These are phyloP conservation scores for Cerceris ruficornis DNA, from an alignment of 2,888 invertebrate genomes.

Conservation along the genomic window DNA sequence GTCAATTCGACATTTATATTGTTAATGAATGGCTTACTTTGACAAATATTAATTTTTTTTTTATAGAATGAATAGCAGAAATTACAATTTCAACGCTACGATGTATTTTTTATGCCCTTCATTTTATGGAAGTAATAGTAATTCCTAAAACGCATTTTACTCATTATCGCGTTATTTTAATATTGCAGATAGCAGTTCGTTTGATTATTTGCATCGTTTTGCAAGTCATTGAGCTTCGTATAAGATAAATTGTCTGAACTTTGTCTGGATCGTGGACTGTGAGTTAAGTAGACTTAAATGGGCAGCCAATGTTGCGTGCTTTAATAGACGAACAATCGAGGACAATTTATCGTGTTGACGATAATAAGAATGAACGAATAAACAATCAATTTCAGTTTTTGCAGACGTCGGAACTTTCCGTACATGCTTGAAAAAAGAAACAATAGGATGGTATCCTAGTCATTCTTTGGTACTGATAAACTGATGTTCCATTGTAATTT, in stretches of 20 bases:
- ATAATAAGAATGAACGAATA: neutral
- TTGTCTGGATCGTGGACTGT: constrained; percentile 26
- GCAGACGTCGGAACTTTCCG: neutral
- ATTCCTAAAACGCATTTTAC: neutral
- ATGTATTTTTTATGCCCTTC: no score
- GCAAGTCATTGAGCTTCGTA: neutral
- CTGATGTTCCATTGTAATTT: no score
- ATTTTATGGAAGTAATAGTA: no score
- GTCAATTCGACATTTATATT: neutral
- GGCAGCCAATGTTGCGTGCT: constrained; percentile 8
- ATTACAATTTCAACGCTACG: no score
- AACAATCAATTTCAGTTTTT: neutral
- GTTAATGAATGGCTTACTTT: neutral
- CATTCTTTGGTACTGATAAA: no score
- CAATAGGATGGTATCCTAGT: no score
- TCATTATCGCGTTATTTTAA: neutral
- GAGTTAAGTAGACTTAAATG: constrained; percentile 31
- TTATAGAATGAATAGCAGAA: neutral
- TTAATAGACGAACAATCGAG: constrained; percentile 3
- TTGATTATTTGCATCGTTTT: neutral
- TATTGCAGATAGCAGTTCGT: neutral
- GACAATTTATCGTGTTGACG: constrained; percentile 4
- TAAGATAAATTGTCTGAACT: constrained; percentile 19
- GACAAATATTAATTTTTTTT: neutral
- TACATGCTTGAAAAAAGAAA: neutral